A percentile compares a stretch with the other conserved stretches of the same genome.
phyloP scores from a whole-genome alignment of 2,888 invertebrate genomes.

The Ophioninae sp. region DNA sequence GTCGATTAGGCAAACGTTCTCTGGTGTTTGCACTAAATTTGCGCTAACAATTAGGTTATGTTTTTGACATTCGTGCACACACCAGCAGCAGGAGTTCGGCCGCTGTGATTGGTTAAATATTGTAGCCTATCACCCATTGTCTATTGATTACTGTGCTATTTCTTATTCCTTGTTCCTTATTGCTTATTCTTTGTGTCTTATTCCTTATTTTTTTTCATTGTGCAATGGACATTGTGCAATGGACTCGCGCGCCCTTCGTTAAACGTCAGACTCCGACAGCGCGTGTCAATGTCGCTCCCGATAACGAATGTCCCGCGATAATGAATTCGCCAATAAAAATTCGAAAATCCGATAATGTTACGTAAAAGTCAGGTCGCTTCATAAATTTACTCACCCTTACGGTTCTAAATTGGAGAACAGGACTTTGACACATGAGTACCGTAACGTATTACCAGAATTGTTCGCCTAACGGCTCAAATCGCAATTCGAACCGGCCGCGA shows the following conservation, averaged over 20 bases:
- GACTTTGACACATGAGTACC: background rate
- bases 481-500: constrained; percentile 34
- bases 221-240: too few relatives aligned
- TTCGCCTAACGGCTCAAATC: background rate
- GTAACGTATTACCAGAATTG: background rate
- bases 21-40: background rate
- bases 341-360: background rate
- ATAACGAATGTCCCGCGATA: background rate
- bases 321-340: background rate
- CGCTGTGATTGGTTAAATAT: too few relatives aligned
- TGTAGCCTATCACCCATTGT: too few relatives aligned
- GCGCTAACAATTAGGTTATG: too few relatives aligned
- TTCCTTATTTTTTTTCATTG: too few relatives aligned
- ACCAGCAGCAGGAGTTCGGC: too few relatives aligned
- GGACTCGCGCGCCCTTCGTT: background rate
- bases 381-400: constrained; percentile 38
- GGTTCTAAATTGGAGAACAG: background rate
- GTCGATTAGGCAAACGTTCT: constrained; percentile 22
- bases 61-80: too few relatives aligned
- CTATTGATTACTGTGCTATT: too few relatives aligned
- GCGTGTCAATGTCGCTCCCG: background rate
- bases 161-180: too few relatives aligned
- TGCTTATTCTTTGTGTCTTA: too few relatives aligned
- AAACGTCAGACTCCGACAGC: constrained; percentile 28
- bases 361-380: background rate